A percentile compares a stretch with the other conserved stretches of the same genome.
These are phyloP conservation scores for Augochlora pura DNA, from an alignment of 1,140 invertebrate genomes.

Conservation along the genomic window DNA sequence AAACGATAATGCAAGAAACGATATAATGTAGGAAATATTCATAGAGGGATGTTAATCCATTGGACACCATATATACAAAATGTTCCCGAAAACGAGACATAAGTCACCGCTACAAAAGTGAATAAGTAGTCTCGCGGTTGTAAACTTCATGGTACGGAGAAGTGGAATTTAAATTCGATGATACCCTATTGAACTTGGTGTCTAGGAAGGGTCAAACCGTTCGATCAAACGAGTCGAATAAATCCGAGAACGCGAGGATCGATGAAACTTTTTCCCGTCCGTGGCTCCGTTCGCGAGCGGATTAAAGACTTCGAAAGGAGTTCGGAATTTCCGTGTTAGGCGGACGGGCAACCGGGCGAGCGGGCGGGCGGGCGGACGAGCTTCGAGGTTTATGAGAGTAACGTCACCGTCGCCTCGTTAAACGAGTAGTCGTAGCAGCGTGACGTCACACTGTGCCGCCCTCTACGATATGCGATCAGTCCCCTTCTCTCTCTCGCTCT, in stretches of 20 bases:
- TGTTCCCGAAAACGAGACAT: no score
- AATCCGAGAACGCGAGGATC: neutral
- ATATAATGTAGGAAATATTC: no score
- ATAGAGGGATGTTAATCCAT: no score
- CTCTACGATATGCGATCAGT: constrained; percentile 36
- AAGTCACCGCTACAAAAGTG: no score
- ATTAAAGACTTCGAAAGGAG: constrained; percentile 37
- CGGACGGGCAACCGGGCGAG: neutral
- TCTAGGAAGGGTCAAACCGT: neutral
- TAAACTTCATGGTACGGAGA: no score
- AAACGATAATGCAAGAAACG: no score
- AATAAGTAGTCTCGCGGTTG: no score
- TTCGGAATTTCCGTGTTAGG: neutral
- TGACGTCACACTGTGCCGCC: constrained; percentile 50
- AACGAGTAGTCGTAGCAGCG: constrained; percentile 31
- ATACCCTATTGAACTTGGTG: no score
- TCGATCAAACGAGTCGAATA: neutral
- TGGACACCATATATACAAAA: no score
- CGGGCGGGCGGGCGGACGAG: neutral
- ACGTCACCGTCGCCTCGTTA: constrained; percentile 48
- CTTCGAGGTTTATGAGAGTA: constrained; percentile 47
- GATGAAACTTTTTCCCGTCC: neutral
- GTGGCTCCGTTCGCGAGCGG: neutral
- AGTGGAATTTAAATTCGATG: no score
- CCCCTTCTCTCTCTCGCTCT: neutral